These are phyloP conservation scores for Orientallactaga bullata DNA, from an alignment of 2,113 vertebrate species.

Conservation along the genomic window DNA sequence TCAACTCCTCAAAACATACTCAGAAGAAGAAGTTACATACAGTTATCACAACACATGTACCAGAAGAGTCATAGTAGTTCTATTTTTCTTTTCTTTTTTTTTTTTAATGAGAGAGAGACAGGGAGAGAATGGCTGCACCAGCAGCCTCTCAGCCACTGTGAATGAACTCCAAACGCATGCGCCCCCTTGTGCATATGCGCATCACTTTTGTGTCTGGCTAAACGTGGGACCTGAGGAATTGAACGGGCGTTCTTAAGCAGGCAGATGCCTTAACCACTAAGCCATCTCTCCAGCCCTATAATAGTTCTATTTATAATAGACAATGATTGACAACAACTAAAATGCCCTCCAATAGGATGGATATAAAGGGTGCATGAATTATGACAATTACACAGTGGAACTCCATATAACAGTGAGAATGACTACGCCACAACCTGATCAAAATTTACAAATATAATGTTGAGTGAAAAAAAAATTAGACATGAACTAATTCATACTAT, in stretches of 20 bases:
- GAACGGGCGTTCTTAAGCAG: too few species aligned
- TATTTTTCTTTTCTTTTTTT: too few species aligned
- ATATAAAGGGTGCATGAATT: not conserved
- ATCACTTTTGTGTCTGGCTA: too few species aligned
- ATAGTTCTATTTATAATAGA: not conserved
- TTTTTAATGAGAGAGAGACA: too few species aligned
- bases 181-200: too few species aligned
- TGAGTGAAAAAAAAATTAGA: not conserved
- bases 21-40: not conserved
- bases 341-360: not conserved
- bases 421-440: not conserved
- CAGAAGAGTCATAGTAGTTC: too few species aligned
- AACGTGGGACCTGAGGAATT: too few species aligned
- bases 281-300: too few species aligned
- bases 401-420: not conserved
- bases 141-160: too few species aligned
- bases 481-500: not conserved
- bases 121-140: too few species aligned
- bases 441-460: conserved; percentile 1
- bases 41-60: not conserved
- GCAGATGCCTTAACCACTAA: too few species aligned
- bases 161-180: too few species aligned
- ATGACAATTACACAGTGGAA: not conserved
- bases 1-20: not conserved
- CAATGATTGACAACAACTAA: not conserved